Conservation (phyloP, 2,888 invertebrate genomes). For the Malthinus seriepunctatus region DNA sequence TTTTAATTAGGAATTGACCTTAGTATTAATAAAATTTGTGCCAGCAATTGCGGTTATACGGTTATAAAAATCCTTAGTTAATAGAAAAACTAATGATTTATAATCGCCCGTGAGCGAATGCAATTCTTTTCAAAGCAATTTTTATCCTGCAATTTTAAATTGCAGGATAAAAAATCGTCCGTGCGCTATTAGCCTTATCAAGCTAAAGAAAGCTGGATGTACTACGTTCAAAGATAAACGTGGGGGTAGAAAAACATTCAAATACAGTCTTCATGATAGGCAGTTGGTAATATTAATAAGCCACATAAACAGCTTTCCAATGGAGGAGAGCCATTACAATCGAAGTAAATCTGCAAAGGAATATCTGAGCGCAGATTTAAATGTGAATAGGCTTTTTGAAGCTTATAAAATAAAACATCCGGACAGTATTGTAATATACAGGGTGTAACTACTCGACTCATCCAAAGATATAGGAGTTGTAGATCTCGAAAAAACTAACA, state of each 20-base stretch:
- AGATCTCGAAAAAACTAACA: too few species aligned
- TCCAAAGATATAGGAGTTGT: too few species aligned
- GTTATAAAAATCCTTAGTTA: too few species aligned
- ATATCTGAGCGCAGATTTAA: background rate
- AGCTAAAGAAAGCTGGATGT: background rate
- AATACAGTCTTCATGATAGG: background rate
- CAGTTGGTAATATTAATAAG: background rate
- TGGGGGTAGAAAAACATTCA: background rate
- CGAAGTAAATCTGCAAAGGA: background rate
- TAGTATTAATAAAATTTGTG: slow-evolving; percentile 67
- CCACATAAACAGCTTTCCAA: background rate
- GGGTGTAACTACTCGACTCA: too few species aligned
- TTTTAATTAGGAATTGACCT: slow-evolving; percentile 63
- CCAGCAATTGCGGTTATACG: slow-evolving; percentile 75
- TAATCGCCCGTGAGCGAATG: too few species aligned
- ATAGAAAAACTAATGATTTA: too few species aligned
- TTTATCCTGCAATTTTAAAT: too few species aligned
- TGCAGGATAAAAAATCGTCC: background rate
- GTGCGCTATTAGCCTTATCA: background rate
- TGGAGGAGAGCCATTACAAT: background rate
- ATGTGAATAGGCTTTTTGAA: background rate
- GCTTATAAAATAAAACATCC: background rate
- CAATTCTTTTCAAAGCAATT: too few species aligned
- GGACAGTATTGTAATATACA: background rate
- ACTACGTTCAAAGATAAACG: background rate